Evolutionary conservation across 2,113 vertebrate species (phyloP).

Genomic region (Zingel zingel): DNA sequence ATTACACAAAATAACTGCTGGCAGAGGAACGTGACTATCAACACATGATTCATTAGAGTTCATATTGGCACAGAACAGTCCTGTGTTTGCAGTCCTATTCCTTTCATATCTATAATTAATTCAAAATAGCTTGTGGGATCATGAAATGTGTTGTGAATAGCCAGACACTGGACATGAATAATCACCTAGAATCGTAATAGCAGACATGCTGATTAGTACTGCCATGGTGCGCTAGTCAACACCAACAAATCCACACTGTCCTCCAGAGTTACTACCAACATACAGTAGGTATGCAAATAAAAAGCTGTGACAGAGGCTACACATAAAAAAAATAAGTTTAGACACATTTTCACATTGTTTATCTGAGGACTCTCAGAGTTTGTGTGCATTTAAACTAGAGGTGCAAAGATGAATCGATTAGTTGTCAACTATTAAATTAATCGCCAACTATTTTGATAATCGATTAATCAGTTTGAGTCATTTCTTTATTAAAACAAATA

Average conservation of each 20-base stretch:
- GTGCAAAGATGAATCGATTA: too few relatives aligned
- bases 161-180: not conserved
- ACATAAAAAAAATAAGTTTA: not conserved
- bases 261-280: conserved; percentile 27
- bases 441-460: too few relatives aligned
- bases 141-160: conserved; percentile 23
- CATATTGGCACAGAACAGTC: conserved; percentile 4
- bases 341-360: not conserved
- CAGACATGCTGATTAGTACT: not conserved
- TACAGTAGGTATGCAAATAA: not conserved
- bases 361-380: not conserved
- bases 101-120: conserved; percentile 17
- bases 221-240: not conserved
- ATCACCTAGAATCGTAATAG: conserved; percentile 3
- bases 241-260: conserved; percentile 19
- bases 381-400: not conserved
- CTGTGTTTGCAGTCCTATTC: conserved; percentile 17
- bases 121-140: conserved; percentile 12
- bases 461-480: too few relatives aligned
- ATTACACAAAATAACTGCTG: conserved; percentile 11
- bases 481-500: too few relatives aligned
- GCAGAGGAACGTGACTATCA: not conserved
- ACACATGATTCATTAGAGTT: conserved; percentile 6
- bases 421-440: too few relatives aligned
- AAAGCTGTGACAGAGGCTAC: conserved; percentile 3